Percentiles rank a stretch among this genome's conserved stretches.
Evolutionary conservation across 2,888 invertebrate genomes (phyloP).

Genomic region (Neoaliturus tenellus): DNA sequence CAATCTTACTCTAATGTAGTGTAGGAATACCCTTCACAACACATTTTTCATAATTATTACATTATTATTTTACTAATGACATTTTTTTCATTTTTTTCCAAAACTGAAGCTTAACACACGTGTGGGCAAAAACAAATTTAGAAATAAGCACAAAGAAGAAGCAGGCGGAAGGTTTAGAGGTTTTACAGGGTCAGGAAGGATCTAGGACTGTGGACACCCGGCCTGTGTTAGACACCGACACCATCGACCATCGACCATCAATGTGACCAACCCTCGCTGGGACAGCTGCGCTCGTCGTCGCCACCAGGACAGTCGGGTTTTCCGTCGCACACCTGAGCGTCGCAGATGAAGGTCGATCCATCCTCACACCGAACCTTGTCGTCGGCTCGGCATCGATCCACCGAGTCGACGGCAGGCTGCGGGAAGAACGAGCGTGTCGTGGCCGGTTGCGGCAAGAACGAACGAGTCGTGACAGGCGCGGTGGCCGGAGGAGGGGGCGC

Average conservation of each 20-base stretch:
- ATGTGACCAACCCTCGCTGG: slow-evolving; percentile 42
- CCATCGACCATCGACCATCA: slow-evolving; percentile 1
- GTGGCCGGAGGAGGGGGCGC: background rate
- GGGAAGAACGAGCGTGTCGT: background rate
- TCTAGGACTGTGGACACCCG: background rate
- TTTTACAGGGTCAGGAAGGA: no score
- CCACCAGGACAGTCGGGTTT: slow-evolving; percentile 80
- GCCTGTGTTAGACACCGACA: slow-evolving; percentile 43
- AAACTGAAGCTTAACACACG: no score
- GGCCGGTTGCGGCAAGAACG: background rate
- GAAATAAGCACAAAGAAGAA: no score
- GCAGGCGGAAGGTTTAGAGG: no score
- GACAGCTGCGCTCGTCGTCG: slow-evolving; percentile 62
- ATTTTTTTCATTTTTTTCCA: no score
- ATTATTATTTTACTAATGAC: no score
- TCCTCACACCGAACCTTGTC: slow-evolving; percentile 75
- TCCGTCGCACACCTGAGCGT: slow-evolving; percentile 82
- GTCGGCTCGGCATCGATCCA: slow-evolving; percentile 73
- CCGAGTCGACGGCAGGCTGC: background rate
- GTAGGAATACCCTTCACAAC: no score
- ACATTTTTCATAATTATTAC: no score
- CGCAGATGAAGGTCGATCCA: slow-evolving; percentile 75
- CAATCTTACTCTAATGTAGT: no score
- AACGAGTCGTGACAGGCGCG: background rate
- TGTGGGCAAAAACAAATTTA: no score